phyloP scores from a whole-genome alignment of 2,113 vertebrate genomes.

The Circaetus cinerascens region DNA sequence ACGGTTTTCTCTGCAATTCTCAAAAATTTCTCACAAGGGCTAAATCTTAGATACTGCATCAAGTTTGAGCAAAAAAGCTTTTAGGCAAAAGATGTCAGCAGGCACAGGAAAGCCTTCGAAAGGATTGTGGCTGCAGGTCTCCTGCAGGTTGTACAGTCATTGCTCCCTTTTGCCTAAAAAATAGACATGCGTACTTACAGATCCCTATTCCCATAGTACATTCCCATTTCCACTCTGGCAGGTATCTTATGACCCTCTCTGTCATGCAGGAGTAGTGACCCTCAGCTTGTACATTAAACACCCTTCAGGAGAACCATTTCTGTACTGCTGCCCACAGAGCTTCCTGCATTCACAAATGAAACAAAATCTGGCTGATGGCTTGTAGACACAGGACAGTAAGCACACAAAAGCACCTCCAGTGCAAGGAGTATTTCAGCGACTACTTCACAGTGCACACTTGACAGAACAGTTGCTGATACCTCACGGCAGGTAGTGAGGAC shows the following conservation, averaged over 20 bases:
- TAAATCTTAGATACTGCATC: neutral
- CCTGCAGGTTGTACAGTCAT: neutral
- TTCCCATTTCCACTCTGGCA: neutral
- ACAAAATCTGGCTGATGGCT: neutral
- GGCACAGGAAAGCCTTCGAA: neutral
- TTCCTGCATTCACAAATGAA: neutral
- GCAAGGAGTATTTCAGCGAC: neutral
- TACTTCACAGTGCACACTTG: neutral
- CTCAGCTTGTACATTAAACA: fast-evolving
- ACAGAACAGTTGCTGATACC: neutral
- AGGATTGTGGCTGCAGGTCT: neutral
- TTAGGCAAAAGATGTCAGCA: neutral
- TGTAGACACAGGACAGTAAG: neutral
- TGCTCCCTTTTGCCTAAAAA: neutral
- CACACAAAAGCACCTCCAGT: neutral
- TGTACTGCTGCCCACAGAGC: neutral
- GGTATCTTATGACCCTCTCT: neutral
- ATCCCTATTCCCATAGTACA: neutral
- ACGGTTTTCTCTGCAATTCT: neutral
- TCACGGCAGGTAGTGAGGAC: neutral
- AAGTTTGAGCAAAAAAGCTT: neutral
- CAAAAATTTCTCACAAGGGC: neutral
- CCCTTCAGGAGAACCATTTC: neutral
- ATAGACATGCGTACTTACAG: fast-evolving
- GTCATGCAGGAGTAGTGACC: neutral